Conservation (phyloP, 2,113 vertebrate genomes). For the Lonchura striata region DNA sequence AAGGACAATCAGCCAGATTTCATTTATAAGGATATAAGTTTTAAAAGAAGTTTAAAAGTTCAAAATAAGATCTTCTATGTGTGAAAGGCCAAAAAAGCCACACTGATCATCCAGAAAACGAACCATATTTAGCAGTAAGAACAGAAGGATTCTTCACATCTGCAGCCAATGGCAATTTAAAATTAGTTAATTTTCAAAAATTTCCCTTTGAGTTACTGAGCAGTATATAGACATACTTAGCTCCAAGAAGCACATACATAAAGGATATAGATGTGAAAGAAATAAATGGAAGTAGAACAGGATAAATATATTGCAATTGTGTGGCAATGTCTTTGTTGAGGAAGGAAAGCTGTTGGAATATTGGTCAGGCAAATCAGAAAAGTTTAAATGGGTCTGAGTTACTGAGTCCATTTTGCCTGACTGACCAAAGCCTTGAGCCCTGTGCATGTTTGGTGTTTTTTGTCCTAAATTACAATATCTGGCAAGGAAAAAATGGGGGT, state of each 20-base stretch:
- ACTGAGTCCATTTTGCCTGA: neutral
- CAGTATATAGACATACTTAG: neutral
- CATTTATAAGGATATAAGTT: neutral
- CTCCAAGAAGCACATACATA: neutral
- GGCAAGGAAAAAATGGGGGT: neutral
- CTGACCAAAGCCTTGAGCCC: neutral
- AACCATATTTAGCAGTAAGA: neutral
- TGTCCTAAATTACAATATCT: conserved; percentile 2
- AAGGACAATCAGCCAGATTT: neutral
- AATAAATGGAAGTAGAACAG: neutral
- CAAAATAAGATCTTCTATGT: neutral
- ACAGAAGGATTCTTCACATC: neutral
- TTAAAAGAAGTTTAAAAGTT: neutral
- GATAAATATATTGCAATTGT: neutral
- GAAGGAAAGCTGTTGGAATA: neutral
- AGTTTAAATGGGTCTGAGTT: neutral
- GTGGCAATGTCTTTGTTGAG: neutral
- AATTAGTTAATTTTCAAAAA: neutral
- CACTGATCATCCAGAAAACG: neutral
- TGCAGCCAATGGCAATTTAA: neutral
- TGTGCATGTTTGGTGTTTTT: neutral
- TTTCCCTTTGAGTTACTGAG: neutral
- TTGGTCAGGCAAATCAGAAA: neutral
- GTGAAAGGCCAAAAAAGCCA: neutral
- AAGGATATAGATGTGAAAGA: neutral